Evolutionary conservation across 2,888 invertebrate genomes (phyloP).

Genomic region (Idaea aversata): DNA sequence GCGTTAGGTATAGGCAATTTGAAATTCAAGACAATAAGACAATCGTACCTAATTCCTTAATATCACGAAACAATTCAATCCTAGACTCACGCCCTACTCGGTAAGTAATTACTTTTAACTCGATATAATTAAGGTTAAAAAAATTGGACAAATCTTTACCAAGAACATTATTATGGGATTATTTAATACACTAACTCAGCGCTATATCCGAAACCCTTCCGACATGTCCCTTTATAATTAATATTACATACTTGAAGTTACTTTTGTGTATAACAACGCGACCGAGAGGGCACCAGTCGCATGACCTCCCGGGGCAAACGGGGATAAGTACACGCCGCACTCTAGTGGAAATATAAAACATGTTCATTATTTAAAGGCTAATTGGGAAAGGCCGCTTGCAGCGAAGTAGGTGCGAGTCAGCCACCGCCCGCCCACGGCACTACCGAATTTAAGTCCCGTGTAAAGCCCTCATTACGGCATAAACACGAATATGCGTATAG

Average conservation of each 20-base stretch:
- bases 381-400: conserved; percentile 78
- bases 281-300: conserved; percentile 59
- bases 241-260: conserved; percentile 56
- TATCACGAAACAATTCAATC: too few relatives aligned
- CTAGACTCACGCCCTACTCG: too few relatives aligned
- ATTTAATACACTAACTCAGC: conserved; percentile 44
- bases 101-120: too few relatives aligned
- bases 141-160: conserved; percentile 23
- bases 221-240: conserved; percentile 57
- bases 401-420: conserved; percentile 67
- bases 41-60: too few relatives aligned
- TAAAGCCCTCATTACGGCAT: conserved; percentile 67
- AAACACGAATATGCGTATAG: conserved; percentile 62
- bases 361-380: conserved; percentile 81
- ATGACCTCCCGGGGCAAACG: conserved; percentile 76
- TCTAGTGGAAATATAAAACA: conserved; percentile 79
- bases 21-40: too few relatives aligned
- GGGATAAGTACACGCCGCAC: conserved; percentile 75
- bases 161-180: conserved; percentile 40
- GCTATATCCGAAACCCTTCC: conserved; percentile 43
- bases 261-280: conserved; percentile 54
- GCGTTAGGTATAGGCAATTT: too few relatives aligned
- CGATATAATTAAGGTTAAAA: too few relatives aligned
- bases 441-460: conserved; percentile 65
- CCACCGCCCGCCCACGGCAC: conserved; percentile 70